These are phyloP conservation scores for Dichetophora obliterata DNA, from an alignment of 2,888 invertebrate species.

Conservation along the genomic window DNA sequence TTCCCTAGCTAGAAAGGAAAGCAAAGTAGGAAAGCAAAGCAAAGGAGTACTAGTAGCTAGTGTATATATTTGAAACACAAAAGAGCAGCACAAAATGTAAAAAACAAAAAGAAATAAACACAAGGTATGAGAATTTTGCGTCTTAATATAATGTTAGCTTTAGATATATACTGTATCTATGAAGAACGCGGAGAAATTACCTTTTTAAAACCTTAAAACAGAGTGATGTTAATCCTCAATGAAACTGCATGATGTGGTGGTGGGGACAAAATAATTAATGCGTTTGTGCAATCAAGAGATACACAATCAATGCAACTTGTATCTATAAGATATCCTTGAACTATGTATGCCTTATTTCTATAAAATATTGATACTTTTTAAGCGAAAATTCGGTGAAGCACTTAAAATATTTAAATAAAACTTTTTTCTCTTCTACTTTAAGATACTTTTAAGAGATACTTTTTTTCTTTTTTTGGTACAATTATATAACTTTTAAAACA, in stretches of 20 bases:
- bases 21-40: background rate
- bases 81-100: background rate
- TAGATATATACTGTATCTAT: background rate
- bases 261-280: background rate
- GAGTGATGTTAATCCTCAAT: slow-evolving; percentile 1
- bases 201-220: slow-evolving; percentile 14
- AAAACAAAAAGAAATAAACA: background rate
- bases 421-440: background rate
- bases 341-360: background rate
- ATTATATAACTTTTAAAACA: background rate
- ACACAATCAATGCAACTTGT: slow-evolving; percentile 26
- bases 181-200: background rate
- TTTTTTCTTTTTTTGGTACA: background rate
- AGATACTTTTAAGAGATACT: background rate
- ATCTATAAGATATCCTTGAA: slow-evolving; percentile 35
- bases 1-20: background rate
- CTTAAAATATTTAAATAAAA: background rate
- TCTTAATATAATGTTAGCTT: background rate
- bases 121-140: background rate
- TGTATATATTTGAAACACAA: background rate
- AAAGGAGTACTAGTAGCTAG: background rate
- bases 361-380: background rate
- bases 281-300: slow-evolving; percentile 27
- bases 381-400: background rate
- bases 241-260: slow-evolving; percentile 13